Percentiles rank a stretch among this genome's conserved stretches.
Evolutionary conservation across 2,888 invertebrate species (phyloP).

Genomic region (Neria commutata): DNA sequence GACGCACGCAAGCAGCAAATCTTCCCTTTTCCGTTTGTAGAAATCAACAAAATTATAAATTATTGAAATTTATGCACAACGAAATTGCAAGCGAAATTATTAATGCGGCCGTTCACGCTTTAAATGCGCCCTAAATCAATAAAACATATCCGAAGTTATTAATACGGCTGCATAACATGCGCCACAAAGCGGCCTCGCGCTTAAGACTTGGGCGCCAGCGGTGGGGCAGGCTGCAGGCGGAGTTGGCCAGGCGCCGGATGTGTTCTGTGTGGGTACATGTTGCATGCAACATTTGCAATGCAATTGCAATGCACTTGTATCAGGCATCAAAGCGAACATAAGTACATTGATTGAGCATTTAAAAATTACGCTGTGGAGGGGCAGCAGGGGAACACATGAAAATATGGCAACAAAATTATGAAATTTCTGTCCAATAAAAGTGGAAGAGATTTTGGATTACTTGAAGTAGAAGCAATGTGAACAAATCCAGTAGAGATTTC

Average conservation of each 20-base stretch:
- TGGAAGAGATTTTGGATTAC: no score
- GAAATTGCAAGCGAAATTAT: constrained; percentile 63
- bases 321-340: no score
- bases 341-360: no score
- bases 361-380: no score
- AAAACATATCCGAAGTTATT: constrained; percentile 48
- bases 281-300: constrained; percentile 34
- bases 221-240: constrained; percentile 23
- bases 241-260: constrained; percentile 53
- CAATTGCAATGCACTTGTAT: no score
- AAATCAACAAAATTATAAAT: constrained; percentile 63
- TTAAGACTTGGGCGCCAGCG: constrained; percentile 9
- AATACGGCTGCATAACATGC: constrained; percentile 46
- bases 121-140: constrained; percentile 62
- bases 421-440: no score
- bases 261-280: constrained; percentile 47
- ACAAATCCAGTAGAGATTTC: no score
- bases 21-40: constrained; percentile 41
- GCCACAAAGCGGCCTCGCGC: constrained; percentile 22
- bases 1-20: constrained; percentile 41
- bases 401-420: no score
- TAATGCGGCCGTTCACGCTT: constrained; percentile 64
- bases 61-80: constrained; percentile 63
- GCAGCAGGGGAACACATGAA: no score
- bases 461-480: no score